Percentiles rank a stretch among this genome's conserved stretches.
Evolutionary conservation across 2,888 invertebrate genomes (phyloP).

Genomic region (Lepidochrysops patricia): DNA sequence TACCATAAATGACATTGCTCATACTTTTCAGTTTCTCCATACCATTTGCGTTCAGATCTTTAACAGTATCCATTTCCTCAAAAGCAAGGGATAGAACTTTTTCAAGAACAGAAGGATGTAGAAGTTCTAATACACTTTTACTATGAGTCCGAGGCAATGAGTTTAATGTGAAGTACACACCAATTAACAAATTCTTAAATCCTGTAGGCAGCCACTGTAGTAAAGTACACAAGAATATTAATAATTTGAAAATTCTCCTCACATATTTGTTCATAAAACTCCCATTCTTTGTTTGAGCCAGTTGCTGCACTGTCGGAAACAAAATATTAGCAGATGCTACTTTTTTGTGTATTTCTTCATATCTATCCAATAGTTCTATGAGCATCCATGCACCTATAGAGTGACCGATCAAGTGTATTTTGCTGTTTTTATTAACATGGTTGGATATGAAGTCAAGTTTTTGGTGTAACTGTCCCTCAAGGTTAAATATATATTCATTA

Average conservation of each 20-base stretch:
- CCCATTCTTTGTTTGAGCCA: conserved; percentile 85
- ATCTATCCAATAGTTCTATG: conserved; percentile 79
- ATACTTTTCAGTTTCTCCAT: conserved; percentile 77
- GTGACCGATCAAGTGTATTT: conserved; percentile 89
- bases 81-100: conserved; percentile 81
- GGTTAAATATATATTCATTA: conserved; percentile 78
- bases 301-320: conserved; percentile 91
- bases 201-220: conserved; percentile 65
- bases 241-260: conserved; percentile 42
- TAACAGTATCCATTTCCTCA: conserved; percentile 87
- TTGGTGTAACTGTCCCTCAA: conserved; percentile 86
- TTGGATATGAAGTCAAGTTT: conserved; percentile 85
- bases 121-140: conserved; percentile 69
- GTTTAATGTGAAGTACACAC: conserved; percentile 68
- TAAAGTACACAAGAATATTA: conserved; percentile 56
- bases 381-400: conserved; percentile 93
- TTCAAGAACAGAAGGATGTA: conserved; percentile 74
- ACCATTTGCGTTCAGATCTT: conserved; percentile 76
- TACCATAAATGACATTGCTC: conserved; percentile 82
- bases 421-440: conserved; percentile 81
- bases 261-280: conserved; percentile 77
- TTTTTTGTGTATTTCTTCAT: conserved; percentile 65
- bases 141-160: conserved; percentile 66
- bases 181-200: conserved; percentile 66
- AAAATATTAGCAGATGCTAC: conserved; percentile 81